Percentiles rank a stretch among this genome's conserved stretches.
Conservation (phyloP, 2,888 invertebrate species). For the Heliconius ethilla region DNA sequence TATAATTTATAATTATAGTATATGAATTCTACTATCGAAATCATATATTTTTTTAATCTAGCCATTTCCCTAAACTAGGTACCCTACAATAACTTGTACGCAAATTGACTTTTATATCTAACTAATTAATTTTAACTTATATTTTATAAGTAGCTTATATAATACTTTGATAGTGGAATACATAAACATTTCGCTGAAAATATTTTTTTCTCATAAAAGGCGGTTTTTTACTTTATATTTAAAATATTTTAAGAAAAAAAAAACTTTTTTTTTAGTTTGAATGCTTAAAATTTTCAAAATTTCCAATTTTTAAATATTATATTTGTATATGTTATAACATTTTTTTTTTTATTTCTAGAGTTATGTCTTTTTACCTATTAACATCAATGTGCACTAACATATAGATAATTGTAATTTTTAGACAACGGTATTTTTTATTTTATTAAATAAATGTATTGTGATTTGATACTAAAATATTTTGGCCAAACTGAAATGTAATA, state of each 20-base stretch:
- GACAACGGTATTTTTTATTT: neutral
- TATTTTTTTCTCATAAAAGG: neutral
- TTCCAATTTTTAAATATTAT: too few relatives aligned
- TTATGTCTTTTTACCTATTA: neutral
- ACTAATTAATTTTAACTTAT: too few relatives aligned
- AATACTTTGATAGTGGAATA: constrained; percentile 61
- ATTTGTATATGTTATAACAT: neutral
- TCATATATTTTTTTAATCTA: constrained; percentile 8
- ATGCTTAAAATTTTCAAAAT: neutral
- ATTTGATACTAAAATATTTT: constrained; percentile 11
- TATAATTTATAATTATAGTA: constrained; percentile 23
- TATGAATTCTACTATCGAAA: constrained; percentile 63
- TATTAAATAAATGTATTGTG: neutral
- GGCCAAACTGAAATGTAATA: constrained; percentile 23
- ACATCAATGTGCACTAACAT: neutral
- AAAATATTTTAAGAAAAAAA: too few relatives aligned
- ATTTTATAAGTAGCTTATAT: neutral
- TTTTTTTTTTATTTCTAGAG: neutral
- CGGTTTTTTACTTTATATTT: too few relatives aligned
- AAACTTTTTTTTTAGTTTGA: too few relatives aligned
- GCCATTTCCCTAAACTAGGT: too few relatives aligned
- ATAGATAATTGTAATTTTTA: neutral
- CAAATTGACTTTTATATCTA: too few relatives aligned
- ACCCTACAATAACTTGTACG: too few relatives aligned
- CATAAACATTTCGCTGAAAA: constrained; percentile 42